Base-by-base conservation (phyloP, 2,888 invertebrate species). In the Dryobota labecula region DNA sequence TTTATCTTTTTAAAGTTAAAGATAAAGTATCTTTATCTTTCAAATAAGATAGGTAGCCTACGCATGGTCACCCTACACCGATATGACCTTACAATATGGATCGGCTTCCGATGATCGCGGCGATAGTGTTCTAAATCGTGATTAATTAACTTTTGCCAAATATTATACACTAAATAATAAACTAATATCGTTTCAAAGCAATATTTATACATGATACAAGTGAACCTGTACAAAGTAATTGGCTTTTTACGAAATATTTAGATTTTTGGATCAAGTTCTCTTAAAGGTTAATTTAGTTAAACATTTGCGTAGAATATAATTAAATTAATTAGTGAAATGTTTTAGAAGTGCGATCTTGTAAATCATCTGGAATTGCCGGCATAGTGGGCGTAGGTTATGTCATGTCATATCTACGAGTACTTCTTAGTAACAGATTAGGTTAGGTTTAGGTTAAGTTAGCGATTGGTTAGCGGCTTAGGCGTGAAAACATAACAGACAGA, bases 101-200 rank as follows among this genome's bases (percentile, higher is more conserved):
- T 85, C 86, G 76, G 81, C 85, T 85, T 79, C 86, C 86, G 84
- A 84, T 67, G 67, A 47, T 77, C 68, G 65, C 67, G 64, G 71
- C 70, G 84, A 85, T 85, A 82, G 73, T 62, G 49, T 47, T 73
- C 65, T 30, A 67, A 73, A 64, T 85, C 86, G 80, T 85, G 86
- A 85, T 86, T 86, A 84, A 84, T 84, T 84, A 84, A 85, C 67
- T 70, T 84, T 82, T 84, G 84, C 84, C 77, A 84, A 85, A 84
- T 76, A 74, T 76, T 57, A 80, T 65, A 11, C 11, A 65, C 73
- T 71, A 63, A 82, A 80, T 82, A 84, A 70, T 70, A 47, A 76
- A 79, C 64, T 53, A 53, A 64, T 60, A 82, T 75, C 70, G 70
- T 67, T 80, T 58, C 51, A 70, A 67, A 78, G 64, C 64, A 75